Evolutionary conservation across 2,113 vertebrate species (phyloP), one percentile per base, ranked within the genome.

Genomic region (Protobothrops mucrosquamatus): DNA sequence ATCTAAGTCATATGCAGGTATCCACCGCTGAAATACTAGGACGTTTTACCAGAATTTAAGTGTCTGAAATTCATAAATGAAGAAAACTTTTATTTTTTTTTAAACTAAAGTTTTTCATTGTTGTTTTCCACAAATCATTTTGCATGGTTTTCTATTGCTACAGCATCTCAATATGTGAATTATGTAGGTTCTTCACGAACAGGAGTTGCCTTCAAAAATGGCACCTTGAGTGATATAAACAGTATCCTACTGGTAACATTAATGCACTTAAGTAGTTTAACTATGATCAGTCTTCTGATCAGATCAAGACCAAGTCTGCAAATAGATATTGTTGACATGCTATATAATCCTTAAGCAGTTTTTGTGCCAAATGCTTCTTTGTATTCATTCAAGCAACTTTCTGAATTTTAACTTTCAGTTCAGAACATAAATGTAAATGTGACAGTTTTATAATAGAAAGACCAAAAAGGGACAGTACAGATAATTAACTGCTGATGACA

Each of bases 301-400:
- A 0, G 0, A 61, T 92, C 92, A 95, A 94, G 94, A 94, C 95
- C 94, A 95, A 96, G 95, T 96, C 93, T 94, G 93, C 92, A 96
- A 94, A 92, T 61, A 94, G 90, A 39, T 55, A 51, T 92, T 56
- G 94, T 93, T 97, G 95, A 96, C 95, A 96, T 94, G 91, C 94
- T 94, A 87, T 94, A 94, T 94, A 96, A 94, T 96, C 94, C 0
- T 0, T 97, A 97, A 94, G 96, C 94, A 96, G 94, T 94, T 97
- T 48, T 96, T 97, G 96, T 96, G 96, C 96, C 95, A 95, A 96
- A 96, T 95, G 94, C 94, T 96, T 95, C 95, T 96, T 96, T 94
- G 94, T 94, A 95, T 95, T 95, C 95, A 95, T 94, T 95, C 59
- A 54, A 96, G 94, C 93, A 95, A 92, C 89, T 91, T 95, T 93